These are phyloP conservation scores for Microtus pennsylvanicus DNA, from an alignment of 2,113 vertebrate genomes.

Conservation along the genomic window DNA sequence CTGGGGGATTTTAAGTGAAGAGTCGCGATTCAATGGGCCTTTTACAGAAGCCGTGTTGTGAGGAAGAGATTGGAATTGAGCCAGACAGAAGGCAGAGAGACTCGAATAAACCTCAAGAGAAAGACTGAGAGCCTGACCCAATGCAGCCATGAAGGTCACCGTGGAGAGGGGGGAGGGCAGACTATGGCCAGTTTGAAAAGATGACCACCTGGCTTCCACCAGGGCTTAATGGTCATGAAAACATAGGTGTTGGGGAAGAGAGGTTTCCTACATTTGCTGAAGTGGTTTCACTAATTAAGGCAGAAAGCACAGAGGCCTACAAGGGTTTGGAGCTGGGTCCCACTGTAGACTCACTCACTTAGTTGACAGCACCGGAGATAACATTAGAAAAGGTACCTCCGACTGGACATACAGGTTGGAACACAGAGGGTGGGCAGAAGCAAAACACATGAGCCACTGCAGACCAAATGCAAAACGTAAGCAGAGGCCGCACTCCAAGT, in stretches of 20 bases:
- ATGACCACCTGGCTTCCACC: not conserved
- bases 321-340: not conserved
- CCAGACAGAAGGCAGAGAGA: constrained; percentile 49
- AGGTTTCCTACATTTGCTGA: not conserved
- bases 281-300: not conserved
- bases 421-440: not conserved
- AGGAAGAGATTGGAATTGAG: not conserved
- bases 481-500: not conserved
- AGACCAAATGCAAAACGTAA: not conserved
- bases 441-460: not conserved
- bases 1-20: constrained; percentile 25
- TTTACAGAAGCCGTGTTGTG: constrained; percentile 49
- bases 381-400: not conserved
- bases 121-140: not conserved
- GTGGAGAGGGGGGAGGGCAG: not conserved
- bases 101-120: not conserved
- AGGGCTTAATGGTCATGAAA: not conserved
- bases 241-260: not conserved
- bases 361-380: not conserved
- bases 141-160: not conserved
- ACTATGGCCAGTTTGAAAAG: not conserved
- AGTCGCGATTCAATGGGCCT: constrained; percentile 45
- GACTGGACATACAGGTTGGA: not conserved
- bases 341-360: not conserved
- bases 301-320: not conserved